Conservation (phyloP, 1,140 invertebrate species). For the Lepidotrigona ventralis region DNA sequence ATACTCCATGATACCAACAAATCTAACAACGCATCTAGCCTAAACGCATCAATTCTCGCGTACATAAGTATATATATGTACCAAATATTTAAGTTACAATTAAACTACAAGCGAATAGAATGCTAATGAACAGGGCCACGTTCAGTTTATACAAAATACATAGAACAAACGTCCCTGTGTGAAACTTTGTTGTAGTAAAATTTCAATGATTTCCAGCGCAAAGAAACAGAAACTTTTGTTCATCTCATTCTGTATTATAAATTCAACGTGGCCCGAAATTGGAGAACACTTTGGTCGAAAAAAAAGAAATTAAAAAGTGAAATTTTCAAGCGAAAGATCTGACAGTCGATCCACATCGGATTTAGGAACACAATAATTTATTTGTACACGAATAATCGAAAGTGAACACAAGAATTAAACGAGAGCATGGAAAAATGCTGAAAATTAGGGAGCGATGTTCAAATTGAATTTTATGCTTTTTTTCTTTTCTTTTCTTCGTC, state of each 20-base stretch:
- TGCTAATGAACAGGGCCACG: constrained; percentile 3
- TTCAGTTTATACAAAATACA: constrained; percentile 21
- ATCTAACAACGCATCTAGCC: constrained; percentile 9
- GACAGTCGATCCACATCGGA: constrained; percentile 32
- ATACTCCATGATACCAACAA: not conserved
- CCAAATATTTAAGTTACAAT: constrained; percentile 32
- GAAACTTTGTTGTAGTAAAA: not conserved
- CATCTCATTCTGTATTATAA: constrained; percentile 35
- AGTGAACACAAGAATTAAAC: constrained; percentile 50
- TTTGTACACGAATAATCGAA: constrained; percentile 47
- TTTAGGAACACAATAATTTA: constrained; percentile 60
- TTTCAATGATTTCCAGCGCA: not conserved
- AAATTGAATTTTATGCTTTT: not conserved
- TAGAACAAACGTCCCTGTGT: not conserved
- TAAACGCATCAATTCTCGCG: constrained; percentile 18
- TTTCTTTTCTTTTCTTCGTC: not conserved
- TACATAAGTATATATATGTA: constrained; percentile 34
- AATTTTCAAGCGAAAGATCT: constrained; percentile 27
- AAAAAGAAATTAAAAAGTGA: constrained; percentile 21
- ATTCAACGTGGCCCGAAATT: constrained; percentile 11
- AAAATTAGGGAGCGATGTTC: not conserved
- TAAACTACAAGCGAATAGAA: constrained; percentile 38
- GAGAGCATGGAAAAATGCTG: constrained; percentile 36
- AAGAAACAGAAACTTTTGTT: not conserved
- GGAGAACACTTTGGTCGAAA: constrained; percentile 46